These are phyloP conservation scores for Galagoides demidoff DNA, from an alignment of 2,797 vertebrate species.

Conservation along the genomic window DNA sequence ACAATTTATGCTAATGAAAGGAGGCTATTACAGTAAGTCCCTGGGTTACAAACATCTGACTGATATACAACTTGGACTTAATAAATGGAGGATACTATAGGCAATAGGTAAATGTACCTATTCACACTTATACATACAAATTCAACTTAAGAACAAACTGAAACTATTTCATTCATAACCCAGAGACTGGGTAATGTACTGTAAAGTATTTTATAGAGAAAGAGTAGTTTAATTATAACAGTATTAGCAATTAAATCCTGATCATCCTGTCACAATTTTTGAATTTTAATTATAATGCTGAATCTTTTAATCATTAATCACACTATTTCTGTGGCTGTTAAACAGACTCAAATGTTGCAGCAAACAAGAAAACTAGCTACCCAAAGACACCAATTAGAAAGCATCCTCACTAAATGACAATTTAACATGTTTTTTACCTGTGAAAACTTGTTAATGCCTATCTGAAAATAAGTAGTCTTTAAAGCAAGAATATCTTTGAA, in stretches of 20 bases:
- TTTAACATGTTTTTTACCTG: constrained; percentile 6
- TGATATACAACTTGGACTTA: no score
- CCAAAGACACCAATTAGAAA: constrained; percentile 52
- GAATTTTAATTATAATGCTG: constrained; percentile 67
- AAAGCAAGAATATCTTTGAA: constrained; percentile 41
- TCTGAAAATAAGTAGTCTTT: neutral
- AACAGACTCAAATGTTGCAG: neutral
- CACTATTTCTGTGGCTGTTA: constrained; percentile 5
- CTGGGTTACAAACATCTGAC: no score
- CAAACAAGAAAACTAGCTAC: constrained; percentile 61
- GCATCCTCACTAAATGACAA: constrained; percentile 1
- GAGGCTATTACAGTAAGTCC: no score
- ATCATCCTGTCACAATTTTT: constrained; percentile 48
- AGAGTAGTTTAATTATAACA: constrained; percentile 47
- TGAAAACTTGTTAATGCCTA: constrained; percentile 20
- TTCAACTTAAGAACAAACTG: no score
- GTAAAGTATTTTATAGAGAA: constrained; percentile 53
- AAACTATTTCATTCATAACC: no score
- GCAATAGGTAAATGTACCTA: no score
- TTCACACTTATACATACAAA: no score
- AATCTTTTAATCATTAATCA: constrained; percentile 67
- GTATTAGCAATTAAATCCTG: constrained; percentile 48
- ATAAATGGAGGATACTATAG: no score
- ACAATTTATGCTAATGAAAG: no score
- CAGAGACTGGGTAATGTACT: neutral